Conservation (phyloP, 2,888 invertebrate species). For the Amphipyra berbera region DNA sequence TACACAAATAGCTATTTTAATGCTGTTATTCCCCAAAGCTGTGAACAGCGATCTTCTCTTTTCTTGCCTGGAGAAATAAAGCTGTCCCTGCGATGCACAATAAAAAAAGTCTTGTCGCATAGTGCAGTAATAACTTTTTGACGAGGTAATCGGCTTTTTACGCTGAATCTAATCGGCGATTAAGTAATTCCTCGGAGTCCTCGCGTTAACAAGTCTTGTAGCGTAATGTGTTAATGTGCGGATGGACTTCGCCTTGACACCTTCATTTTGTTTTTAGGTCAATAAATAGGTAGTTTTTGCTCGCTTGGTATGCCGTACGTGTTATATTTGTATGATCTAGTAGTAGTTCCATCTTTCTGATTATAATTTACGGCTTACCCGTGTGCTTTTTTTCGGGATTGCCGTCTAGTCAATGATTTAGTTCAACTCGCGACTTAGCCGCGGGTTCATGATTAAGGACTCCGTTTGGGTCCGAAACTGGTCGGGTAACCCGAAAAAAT, state of each 20-base stretch:
- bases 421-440: no score
- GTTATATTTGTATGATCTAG: conserved; percentile 1
- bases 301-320: neutral
- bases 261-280: conserved; percentile 51
- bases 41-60: conserved; percentile 6
- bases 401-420: no score
- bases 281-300: conserved; percentile 32
- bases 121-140: conserved; percentile 49
- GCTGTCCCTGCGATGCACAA: conserved; percentile 30
- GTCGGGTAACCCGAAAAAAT: no score
- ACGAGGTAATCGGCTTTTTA: conserved; percentile 60
- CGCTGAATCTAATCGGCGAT: conserved; percentile 55
- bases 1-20: conserved; percentile 40
- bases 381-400: no score
- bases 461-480: no score
- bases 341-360: neutral
- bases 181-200: conserved; percentile 56
- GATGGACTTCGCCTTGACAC: conserved; percentile 47
- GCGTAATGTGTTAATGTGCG: conserved; percentile 52
- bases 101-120: conserved; percentile 50
- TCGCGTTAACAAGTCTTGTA: conserved; percentile 36
- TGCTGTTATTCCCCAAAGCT: conserved; percentile 13
- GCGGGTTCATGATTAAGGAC: no score
- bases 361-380: no score
- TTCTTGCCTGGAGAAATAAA: conserved; percentile 42